These are phyloP conservation scores for Pangasius sanitwongsei DNA, from an alignment of 2,797 vertebrate species.

Conservation along the genomic window DNA sequence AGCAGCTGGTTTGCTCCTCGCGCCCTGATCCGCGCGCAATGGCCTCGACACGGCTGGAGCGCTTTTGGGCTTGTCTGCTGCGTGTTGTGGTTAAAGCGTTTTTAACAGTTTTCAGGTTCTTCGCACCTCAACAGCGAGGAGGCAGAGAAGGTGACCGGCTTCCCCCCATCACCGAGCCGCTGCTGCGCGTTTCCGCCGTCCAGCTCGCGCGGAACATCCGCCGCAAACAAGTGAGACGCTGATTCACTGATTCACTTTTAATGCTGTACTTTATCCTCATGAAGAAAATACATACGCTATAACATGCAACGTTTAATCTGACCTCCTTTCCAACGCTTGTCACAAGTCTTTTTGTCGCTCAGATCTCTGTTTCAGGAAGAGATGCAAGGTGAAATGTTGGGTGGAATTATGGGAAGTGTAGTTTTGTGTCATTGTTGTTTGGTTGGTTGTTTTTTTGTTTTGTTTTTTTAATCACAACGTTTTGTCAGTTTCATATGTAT, in stretches of 20 bases:
- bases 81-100: conserved; percentile 47
- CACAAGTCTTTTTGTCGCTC: neutral
- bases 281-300: neutral
- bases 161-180: conserved; percentile 63
- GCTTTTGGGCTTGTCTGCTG: conserved; percentile 58
- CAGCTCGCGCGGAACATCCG: conserved; percentile 77
- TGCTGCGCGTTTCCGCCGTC: conserved; percentile 68
- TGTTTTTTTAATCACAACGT: neutral
- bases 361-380: conserved; percentile 12
- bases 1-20: neutral
- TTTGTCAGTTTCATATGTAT: neutral
- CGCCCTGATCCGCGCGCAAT: conserved; percentile 52
- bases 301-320: neutral
- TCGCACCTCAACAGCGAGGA: conserved; percentile 51
- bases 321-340: neutral
- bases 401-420: conserved; percentile 53
- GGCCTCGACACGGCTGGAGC: conserved; percentile 61
- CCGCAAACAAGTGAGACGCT: conserved; percentile 70
- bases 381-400: conserved; percentile 27
- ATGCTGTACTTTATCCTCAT: neutral
- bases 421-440: neutral
- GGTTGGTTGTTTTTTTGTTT: no score
- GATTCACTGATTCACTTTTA: neutral
- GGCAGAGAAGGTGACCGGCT: conserved; percentile 50
- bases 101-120: conserved; percentile 53